These are phyloP conservation scores for Lingula anatina DNA, from an alignment of 2,888 invertebrate species.

Conservation along the genomic window DNA sequence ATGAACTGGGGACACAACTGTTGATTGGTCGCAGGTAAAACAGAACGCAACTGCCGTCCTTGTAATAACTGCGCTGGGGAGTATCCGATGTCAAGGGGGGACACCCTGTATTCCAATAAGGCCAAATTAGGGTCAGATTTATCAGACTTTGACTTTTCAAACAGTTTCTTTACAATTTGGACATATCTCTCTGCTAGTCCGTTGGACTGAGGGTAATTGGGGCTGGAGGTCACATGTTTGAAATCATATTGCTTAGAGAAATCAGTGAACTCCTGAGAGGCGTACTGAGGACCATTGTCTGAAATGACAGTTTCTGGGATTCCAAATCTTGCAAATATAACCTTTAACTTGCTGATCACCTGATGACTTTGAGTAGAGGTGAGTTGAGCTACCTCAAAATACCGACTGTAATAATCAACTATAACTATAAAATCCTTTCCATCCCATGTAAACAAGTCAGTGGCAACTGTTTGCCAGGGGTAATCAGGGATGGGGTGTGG, in stretches of 20 bases:
- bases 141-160: constrained; percentile 5
- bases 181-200: no score
- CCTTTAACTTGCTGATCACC: constrained; percentile 11
- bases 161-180: constrained; percentile 8
- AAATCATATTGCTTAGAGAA: constrained; percentile 5
- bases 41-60: no score
- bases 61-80: no score
- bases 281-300: no score
- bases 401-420: not conserved
- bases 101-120: no score
- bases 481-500: not conserved
- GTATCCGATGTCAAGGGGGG: no score
- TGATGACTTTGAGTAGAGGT: no score
- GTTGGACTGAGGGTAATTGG: constrained; percentile 5
- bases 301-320: constrained; percentile 11
- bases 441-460: not conserved
- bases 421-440: no score
- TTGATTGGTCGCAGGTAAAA: no score
- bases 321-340: constrained; percentile 13
- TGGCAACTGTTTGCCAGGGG: not conserved
- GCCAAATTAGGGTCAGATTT: constrained; percentile 7
- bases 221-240: constrained; percentile 3
- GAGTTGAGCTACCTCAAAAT: no score
- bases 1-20: no score
- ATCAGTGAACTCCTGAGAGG: constrained; percentile 2